Evolutionary conservation across 2,113 vertebrate genomes (phyloP), one percentile per base, ranked within the genome.

Genomic region (Clupea harengus): DNA sequence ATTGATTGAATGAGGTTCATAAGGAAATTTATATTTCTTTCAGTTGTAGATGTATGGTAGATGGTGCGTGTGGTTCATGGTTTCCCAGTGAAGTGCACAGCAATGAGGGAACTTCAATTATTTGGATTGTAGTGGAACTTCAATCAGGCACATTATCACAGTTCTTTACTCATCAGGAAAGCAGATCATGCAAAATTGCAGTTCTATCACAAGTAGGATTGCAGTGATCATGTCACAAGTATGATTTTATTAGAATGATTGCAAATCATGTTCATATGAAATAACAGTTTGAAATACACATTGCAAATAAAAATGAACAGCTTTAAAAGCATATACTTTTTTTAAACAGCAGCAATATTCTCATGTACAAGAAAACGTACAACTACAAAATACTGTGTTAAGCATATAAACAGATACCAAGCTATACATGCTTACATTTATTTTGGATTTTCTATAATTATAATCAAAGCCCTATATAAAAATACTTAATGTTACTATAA

Each of bases 281-380:
- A 85, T 78, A 78, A 32, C 0, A 64, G 11, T 82, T 45, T 22
- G 84, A 85, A 83, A 54, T 54, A 84, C 78, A 84, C 82, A n/a
- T n/a, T 32, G 39, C 11, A 39, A 32, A 78, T 39, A 78, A 28
- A 39, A 4, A 39, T 78, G 11, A 78, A 11, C 72, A 78, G 72
- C 72, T 39, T 78, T 78, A 39, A 80, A 46, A 87, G 81, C 54
- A 88, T 81, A 85, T 57, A 60, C 20, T 84, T 84, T 28, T 28
- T 89, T 44, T 15, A 15, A 95, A 94, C 94, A 96, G 95, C 94
- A 96, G 95, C 94, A 94, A 88, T 87, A 95, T 95, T 94, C 92
- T 92, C 94, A 96, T 95, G 93, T 96, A 96, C 95, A 96, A 97
- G 96, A 96, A 64, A 64, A 8, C 22, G 11, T 28, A 67, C 28